Percentiles rank a stretch among this genome's conserved stretches.
phyloP scores from a whole-genome alignment of 1,140 invertebrate genomes.

The Trichomalopsis sarcophagae region DNA sequence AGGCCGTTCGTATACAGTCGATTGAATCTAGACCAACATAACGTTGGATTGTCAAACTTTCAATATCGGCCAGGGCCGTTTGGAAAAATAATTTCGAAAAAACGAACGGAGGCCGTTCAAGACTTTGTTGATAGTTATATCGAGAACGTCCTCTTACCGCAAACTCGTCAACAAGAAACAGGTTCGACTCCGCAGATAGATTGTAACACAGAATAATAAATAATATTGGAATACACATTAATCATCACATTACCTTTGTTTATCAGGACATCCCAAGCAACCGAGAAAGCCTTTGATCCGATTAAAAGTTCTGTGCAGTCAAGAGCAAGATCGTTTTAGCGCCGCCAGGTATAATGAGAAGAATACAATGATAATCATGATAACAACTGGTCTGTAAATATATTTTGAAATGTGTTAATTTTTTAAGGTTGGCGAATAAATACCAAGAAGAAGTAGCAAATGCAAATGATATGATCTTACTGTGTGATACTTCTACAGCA shows the following conservation, averaged over 20 bases:
- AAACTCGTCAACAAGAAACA: neutral
- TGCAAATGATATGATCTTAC: neutral
- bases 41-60: neutral
- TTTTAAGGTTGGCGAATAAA: neutral
- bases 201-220: too few species aligned
- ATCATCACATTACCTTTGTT: neutral
- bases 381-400: neutral
- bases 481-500: neutral
- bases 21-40: conserved; percentile 26
- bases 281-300: conserved; percentile 87
- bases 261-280: conserved; percentile 82
- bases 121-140: conserved; percentile 51
- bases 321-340: neutral
- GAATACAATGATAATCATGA: neutral
- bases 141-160: neutral
- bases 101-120: conserved; percentile 45
- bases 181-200: neutral
- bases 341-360: neutral
- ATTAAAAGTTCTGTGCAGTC: conserved; percentile 76
- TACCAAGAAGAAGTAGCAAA: neutral
- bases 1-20: conserved; percentile 88
- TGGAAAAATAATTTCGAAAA: conserved; percentile 41
- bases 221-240: too few species aligned
- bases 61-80: conserved; percentile 51
- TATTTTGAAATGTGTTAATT: conserved; percentile 4